Conservation (phyloP, 2,888 invertebrate species). For the Polylopha cassiicola region DNA sequence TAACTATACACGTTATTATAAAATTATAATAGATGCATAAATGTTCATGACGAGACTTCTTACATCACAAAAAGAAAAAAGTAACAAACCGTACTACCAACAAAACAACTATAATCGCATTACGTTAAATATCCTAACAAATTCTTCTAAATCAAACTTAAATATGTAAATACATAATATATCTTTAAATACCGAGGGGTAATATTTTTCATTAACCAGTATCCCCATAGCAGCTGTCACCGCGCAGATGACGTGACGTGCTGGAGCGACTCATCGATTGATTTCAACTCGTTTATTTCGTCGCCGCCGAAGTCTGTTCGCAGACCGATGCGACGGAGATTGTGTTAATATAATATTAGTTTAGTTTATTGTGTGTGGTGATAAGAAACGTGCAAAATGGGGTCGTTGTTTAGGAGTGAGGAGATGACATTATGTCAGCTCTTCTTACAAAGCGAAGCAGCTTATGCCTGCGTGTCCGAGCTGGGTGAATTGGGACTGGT, state of each 20-base stretch:
- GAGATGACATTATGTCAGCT: slow-evolving; percentile 99
- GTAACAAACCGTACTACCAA: too few relatives aligned
- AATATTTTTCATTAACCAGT: too few relatives aligned
- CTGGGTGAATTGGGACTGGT: slow-evolving; percentile 97
- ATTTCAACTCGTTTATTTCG: slow-evolving; percentile 59
- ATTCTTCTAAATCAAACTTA: too few relatives aligned
- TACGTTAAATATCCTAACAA: too few relatives aligned
- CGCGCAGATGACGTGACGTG: slow-evolving; percentile 47
- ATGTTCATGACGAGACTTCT: too few relatives aligned
- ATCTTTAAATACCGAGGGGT: too few relatives aligned
- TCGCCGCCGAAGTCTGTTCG: slow-evolving; percentile 66
- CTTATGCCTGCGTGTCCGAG: slow-evolving; percentile 98
- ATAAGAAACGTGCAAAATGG: slow-evolving; percentile 78
- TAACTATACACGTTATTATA: too few relatives aligned
- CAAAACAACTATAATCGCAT: too few relatives aligned
- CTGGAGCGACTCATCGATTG: slow-evolving; percentile 46
- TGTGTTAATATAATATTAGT: slow-evolving; percentile 35
- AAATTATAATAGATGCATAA: too few relatives aligned
- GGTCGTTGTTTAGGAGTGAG: slow-evolving; percentile 96
- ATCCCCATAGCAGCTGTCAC: slow-evolving; percentile 37
- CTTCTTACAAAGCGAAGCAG: slow-evolving; percentile 98
- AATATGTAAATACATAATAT: too few relatives aligned
- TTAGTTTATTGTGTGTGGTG: slow-evolving; percentile 47
- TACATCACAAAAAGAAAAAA: too few relatives aligned
- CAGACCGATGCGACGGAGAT: slow-evolving; percentile 62